Base-by-base conservation (phyloP, 2,113 vertebrate genomes). In the Aplodontia rufa region DNA sequence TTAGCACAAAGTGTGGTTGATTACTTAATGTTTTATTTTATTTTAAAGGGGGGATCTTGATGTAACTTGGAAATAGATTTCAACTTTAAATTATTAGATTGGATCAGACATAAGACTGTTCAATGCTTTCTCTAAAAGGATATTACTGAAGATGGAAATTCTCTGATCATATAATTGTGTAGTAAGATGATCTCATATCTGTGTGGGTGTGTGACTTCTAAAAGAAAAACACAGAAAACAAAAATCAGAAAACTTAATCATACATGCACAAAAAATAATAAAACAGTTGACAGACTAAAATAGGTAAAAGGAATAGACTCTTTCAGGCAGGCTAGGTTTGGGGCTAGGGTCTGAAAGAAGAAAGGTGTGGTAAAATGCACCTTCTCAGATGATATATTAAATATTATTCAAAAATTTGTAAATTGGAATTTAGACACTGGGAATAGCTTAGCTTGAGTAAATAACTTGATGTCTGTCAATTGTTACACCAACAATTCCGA, bases 21-120 rank as follows among this genome's bases (percentile, higher is more conserved):
- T 49, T 80, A 47, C 7, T 90, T 75, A 49, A 35, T 58, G 28
- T 75, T 45, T 92, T 71, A 12, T 14, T 49, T 40, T 10, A 2
- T 71, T 68, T n/a, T 68, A 35, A 87, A 66, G 87, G 53, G 9
- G 32, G 11, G 7, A 76, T 49, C 9, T 26, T 5, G 14, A n/a
- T 32, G 81, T 28, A 93, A 53, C 16, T 90, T 89, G 24, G 30
- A 92, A 97, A 92, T 58, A 62, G 45, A 94, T 95, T 96, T 95
- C 72, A 79, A 85, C 30, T 42, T 95, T 94, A 91, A 95, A 91
- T 88, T 72, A 19, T 80, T 84, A 72, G 30, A 30, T 92, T 71
- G 75, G 45, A 60, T 6, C 35, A 55, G 6, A 6, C 89, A 68
- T 82, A 9, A 55, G 12, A 85, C 37, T 30, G 8, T 79, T 32